Evolutionary conservation across 2,113 vertebrate species (phyloP).

Genomic region (Lepisosteus oculatus): DNA sequence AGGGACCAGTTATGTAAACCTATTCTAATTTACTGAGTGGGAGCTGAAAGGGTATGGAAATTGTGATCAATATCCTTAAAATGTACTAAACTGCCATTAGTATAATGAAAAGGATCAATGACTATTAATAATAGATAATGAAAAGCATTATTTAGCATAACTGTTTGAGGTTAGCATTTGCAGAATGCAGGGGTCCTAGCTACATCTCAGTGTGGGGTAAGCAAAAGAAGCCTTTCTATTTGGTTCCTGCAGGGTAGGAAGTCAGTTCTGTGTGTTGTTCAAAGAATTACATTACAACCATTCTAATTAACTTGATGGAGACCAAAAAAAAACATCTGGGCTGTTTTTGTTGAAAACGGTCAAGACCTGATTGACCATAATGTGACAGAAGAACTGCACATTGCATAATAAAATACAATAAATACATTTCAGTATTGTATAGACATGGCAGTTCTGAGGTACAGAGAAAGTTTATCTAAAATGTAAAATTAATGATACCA

Average conservation of each 20-base stretch:
- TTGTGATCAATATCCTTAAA: conserved; percentile 2
- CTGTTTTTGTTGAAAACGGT: conserved; percentile 21
- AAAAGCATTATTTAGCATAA: conserved; percentile 9
- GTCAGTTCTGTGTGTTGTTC: conserved; percentile 23
- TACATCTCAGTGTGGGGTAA: background rate
- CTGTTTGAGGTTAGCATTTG: background rate
- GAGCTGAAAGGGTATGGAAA: conserved; percentile 1
- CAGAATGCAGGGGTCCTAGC: background rate
- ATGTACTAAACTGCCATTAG: conserved; percentile 23
- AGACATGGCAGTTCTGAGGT: too few species aligned
- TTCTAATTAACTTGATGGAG: conserved; percentile 34
- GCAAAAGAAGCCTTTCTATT: background rate
- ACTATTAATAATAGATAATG: conserved; percentile 16
- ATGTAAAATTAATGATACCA: too few species aligned
- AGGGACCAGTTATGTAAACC: background rate
- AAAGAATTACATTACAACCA: conserved; percentile 33
- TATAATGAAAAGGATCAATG: conserved; percentile 24
- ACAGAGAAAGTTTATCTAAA: too few species aligned
- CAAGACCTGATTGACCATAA: conserved; percentile 14
- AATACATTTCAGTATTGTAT: too few species aligned
- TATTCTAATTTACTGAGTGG: background rate
- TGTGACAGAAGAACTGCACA: conserved; percentile 12
- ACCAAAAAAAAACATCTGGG: conserved; percentile 26
- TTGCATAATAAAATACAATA: background rate
- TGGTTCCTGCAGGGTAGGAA: conserved; percentile 23